phyloP scores from a whole-genome alignment of 2,888 invertebrate genomes.

The Hydrotaea cyrtoneurina region DNA sequence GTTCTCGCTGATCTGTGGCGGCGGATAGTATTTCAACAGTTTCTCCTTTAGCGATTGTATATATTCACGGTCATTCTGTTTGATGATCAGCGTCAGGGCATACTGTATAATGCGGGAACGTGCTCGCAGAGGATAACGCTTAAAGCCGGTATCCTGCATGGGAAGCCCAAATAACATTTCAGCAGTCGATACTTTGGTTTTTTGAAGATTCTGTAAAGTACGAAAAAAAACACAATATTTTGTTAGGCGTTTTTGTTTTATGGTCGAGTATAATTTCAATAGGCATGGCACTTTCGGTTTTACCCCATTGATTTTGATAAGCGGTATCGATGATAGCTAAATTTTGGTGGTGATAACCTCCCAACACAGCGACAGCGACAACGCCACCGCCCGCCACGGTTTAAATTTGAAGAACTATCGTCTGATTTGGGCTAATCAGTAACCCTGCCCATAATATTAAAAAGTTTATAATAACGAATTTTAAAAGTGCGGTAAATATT shows the following conservation, averaged over 20 bases:
- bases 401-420: slow-evolving; percentile 3
- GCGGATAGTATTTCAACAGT: slow-evolving; percentile 86
- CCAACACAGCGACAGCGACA: neutral
- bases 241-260: neutral
- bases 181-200: slow-evolving; percentile 90
- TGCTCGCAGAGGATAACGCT: slow-evolving; percentile 91
- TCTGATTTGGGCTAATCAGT: neutral
- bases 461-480: neutral
- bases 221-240: neutral
- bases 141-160: slow-evolving; percentile 93
- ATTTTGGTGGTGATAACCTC: neutral
- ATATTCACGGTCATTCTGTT: slow-evolving; percentile 90
- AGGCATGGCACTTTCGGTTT: neutral
- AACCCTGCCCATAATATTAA: neutral
- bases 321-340: neutral
- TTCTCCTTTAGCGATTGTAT: slow-evolving; percentile 87
- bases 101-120: slow-evolving; percentile 93
- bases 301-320: neutral
- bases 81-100: slow-evolving; percentile 93
- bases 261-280: no score
- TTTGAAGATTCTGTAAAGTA: slow-evolving; percentile 86
- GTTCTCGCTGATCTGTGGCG: slow-evolving; percentile 82
- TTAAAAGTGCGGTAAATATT: neutral
- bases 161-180: slow-evolving; percentile 97
- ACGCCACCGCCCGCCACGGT: neutral